These are phyloP conservation scores for Icerya purchasi DNA, from an alignment of 2,888 invertebrate genomes.

Conservation along the genomic window DNA sequence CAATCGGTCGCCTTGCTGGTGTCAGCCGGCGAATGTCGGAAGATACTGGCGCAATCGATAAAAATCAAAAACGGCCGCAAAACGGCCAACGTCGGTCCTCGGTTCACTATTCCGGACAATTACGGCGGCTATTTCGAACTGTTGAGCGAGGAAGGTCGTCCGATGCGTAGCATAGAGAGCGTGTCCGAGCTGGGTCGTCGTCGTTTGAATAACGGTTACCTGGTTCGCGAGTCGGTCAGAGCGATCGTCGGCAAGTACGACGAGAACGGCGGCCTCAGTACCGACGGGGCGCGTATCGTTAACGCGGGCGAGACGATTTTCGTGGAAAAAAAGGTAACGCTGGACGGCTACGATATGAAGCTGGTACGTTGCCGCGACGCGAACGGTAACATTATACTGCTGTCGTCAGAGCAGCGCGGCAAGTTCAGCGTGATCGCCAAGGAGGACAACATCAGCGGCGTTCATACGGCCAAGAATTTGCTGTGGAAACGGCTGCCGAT, in stretches of 20 bases:
- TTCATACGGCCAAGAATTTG: constrained; percentile 73
- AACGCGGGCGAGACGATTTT: constrained; percentile 67
- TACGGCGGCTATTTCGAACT: constrained; percentile 86
- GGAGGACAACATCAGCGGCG: constrained; percentile 84
- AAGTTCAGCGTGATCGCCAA: constrained; percentile 81
- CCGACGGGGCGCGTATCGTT: constrained; percentile 48
- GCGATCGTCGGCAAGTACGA: constrained; percentile 35
- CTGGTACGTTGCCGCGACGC: constrained; percentile 71
- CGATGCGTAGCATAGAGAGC: constrained; percentile 71
- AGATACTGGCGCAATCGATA: constrained; percentile 64
- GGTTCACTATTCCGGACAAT: constrained; percentile 72
- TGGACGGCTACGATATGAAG: constrained; percentile 37
- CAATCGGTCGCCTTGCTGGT: constrained; percentile 70
- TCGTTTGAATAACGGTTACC: constrained; percentile 47
- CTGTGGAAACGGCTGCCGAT: constrained; percentile 75
- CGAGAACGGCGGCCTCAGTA: constrained; percentile 18
- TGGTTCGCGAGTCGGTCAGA: constrained; percentile 57
- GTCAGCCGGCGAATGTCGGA: constrained; percentile 62
- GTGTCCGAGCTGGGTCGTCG: constrained; percentile 56
- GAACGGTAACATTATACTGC: constrained; percentile 58
- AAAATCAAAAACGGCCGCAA: constrained; percentile 74
- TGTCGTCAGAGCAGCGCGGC: constrained; percentile 69
- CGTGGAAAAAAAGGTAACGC: constrained; percentile 46
- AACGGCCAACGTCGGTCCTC: constrained; percentile 37
- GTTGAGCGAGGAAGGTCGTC: constrained; percentile 78